A percentile compares a stretch with the other conserved stretches of the same genome.
phyloP scores from a whole-genome alignment of 2,888 invertebrate genomes.

The Iselma pallidipennis region DNA sequence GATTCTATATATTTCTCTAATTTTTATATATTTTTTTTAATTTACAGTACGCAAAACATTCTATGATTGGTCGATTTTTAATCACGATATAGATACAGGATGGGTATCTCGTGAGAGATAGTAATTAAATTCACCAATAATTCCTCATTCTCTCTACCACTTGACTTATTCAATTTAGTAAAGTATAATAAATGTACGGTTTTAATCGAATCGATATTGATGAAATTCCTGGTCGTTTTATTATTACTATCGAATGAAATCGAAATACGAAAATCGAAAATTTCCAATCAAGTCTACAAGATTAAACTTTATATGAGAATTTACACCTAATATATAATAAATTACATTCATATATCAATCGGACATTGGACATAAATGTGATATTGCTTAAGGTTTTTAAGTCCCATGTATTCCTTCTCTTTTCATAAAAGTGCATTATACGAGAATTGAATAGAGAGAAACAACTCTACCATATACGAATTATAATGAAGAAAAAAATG shows the following conservation, averaged over 20 bases:
- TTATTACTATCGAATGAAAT: no score
- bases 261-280: background rate
- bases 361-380: conserved; percentile 9
- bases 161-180: conserved; percentile 13
- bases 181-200: background rate
- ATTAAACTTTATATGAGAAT: conserved; percentile 38
- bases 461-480: conserved; percentile 22
- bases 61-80: background rate
- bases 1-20: no score
- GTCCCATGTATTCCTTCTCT: background rate
- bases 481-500: conserved; percentile 36
- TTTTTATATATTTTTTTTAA: no score
- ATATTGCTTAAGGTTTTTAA: background rate
- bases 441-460: conserved; percentile 16
- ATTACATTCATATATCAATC: conserved; percentile 34
- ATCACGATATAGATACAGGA: background rate
- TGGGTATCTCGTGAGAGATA: conserved; percentile 32
- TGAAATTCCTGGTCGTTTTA: no score
- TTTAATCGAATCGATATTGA: no score
- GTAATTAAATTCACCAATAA: conserved; percentile 34
- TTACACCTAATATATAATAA: conserved; percentile 48
- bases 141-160: conserved; percentile 29
- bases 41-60: no score
- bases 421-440: background rate
- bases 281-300: background rate